Evolutionary conservation across 2,113 vertebrate species (phyloP).

Genomic region (Gorsachius goisagi): DNA sequence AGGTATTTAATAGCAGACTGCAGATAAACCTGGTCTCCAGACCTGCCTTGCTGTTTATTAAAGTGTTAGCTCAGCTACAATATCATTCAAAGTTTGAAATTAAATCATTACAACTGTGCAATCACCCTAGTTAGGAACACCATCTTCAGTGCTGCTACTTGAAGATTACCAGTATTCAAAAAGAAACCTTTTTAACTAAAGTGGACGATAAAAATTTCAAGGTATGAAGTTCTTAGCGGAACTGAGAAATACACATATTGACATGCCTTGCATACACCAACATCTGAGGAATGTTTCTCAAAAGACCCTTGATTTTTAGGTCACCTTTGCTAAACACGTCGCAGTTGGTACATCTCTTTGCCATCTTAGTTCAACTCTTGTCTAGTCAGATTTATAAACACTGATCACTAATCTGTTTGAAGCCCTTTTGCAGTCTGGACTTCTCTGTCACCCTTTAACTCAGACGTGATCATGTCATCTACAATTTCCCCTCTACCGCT

Average conservation of each 20-base stretch:
- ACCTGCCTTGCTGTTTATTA: not conserved
- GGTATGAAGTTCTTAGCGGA: not conserved
- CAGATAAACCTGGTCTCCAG: not conserved
- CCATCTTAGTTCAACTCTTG: not conserved
- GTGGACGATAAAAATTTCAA: not conserved
- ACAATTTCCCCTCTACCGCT: not conserved
- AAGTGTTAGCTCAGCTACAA: not conserved
- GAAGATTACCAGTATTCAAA: not conserved
- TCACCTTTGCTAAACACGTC: not conserved
- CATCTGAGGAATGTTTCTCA: not conserved
- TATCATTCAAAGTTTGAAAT: not conserved
- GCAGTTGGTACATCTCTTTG: not conserved
- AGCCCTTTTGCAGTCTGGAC: not conserved
- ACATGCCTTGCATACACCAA: not conserved
- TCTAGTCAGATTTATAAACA: not conserved
- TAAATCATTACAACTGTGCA: not conserved
- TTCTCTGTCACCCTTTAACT: not conserved
- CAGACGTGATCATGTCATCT: not conserved
- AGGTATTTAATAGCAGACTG: not conserved
- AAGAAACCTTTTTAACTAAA: not conserved
- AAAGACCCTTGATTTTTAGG: not conserved
- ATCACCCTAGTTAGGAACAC: not conserved
- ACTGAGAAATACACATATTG: not conserved
- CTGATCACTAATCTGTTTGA: not conserved
- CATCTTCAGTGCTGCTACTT: not conserved